Base-by-base conservation (phyloP, 2,888 invertebrate genomes). In the Nephrotoma flavescens region DNA sequence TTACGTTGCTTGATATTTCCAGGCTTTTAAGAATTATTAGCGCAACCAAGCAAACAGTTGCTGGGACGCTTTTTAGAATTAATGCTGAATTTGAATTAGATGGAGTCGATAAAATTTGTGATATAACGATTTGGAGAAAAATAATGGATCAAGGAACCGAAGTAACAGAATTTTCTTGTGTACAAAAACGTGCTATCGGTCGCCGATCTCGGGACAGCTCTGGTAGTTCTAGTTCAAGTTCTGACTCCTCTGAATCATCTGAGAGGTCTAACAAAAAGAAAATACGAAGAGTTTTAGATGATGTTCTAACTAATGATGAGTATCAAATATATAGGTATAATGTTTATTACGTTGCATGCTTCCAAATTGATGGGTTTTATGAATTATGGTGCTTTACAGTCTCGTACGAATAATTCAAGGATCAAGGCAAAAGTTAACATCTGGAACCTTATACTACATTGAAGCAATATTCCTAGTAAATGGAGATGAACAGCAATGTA, bases 71-170 rank as follows among this genome's bases (percentile, higher is more conserved):
- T 86, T 94, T 93, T 42, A 93, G 92, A 89, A 93, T 96, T 85
- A 92, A 93, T 88, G 93, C 94, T 86, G 92, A 93, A 88, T 90
- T 95, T 7, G 94, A 93, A 12, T 92, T 92, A 83, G 93, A 94
- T 3, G 91, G 92, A 0, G 86, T 86, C 4, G 87, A 86, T 0
- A 89, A 89, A 52, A 89, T 90, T 85, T 91, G 91, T 88, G 88
- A 89, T 41, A 88, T 91, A 0, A 89, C 90, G 42, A 91, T 94
- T 52, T 95, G 94, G 94, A 92, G 94, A 71, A 71, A 71, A 31
- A 3, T 31, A 4, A 71, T 15, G 15, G 19, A 52, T 52, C 19
- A 15, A 52, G 52, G 6, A 52, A 52, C 19, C 11, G 71, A 71
- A 31, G 71, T 71, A 31, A 71, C 31, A 7, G 7, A 71, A 31